These are phyloP conservation scores for Osmerus eperlanus DNA, from an alignment of 2,113 vertebrate species.

Conservation along the genomic window DNA sequence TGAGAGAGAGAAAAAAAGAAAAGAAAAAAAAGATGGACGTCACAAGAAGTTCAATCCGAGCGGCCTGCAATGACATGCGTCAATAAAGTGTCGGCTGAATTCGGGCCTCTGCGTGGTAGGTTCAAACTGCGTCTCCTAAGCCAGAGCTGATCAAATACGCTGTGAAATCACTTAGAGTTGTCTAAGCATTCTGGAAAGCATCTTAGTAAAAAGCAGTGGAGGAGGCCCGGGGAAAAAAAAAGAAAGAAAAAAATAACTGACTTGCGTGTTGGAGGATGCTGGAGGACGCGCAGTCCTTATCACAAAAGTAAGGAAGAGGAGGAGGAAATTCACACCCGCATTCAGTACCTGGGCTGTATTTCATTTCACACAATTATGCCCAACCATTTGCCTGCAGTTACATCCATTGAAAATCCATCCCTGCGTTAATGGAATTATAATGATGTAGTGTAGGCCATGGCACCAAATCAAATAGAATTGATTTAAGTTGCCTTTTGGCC, in stretches of 20 bases:
- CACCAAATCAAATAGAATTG: slow-evolving; percentile 73
- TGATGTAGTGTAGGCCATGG: slow-evolving; percentile 65
- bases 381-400: slow-evolving; percentile 65
- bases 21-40: too few relatives aligned
- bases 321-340: slow-evolving; percentile 42
- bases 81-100: too few relatives aligned
- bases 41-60: too few relatives aligned
- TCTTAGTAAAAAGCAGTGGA: background rate
- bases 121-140: slow-evolving; percentile 10
- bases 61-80: background rate
- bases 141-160: slow-evolving; percentile 39
- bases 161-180: slow-evolving; percentile 27
- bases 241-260: background rate
- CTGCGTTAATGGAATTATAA: slow-evolving; percentile 74
- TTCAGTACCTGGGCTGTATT: slow-evolving; percentile 55
- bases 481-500: slow-evolving; percentile 67
- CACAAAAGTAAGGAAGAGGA: slow-evolving; percentile 39
- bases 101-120: background rate
- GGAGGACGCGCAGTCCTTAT: slow-evolving; percentile 44
- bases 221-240: background rate
- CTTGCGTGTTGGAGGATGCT: background rate
- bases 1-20: too few relatives aligned
- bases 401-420: slow-evolving; percentile 73
- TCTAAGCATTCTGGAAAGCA: background rate
- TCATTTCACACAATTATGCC: slow-evolving; percentile 68